A percentile compares a stretch with the other conserved stretches of the same genome.
phyloP scores from a whole-genome alignment of 1,140 invertebrate genomes.

The Drosophila santomea region DNA sequence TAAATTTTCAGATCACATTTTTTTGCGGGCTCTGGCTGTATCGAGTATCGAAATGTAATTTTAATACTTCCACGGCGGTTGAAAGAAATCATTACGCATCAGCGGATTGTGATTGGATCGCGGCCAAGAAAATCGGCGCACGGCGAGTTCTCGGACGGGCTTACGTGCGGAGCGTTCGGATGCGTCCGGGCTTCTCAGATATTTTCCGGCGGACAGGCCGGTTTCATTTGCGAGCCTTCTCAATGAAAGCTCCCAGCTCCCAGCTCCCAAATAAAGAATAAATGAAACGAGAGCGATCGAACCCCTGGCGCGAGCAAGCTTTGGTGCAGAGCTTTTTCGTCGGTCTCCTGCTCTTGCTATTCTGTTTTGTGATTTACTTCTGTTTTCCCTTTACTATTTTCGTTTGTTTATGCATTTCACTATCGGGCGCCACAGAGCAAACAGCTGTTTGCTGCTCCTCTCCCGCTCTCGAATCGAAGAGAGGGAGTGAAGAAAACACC shows the following conservation, averaged over 20 bases:
- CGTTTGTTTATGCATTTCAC: slow-evolving; percentile 42
- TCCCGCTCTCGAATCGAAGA: slow-evolving; percentile 4
- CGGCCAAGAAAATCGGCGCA: slow-evolving; percentile 2
- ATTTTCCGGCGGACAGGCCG: slow-evolving; percentile 51
- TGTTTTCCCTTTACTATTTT: slow-evolving; percentile 24
- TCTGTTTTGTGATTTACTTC: slow-evolving; percentile 40
- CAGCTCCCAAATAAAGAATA: slow-evolving; percentile 1
- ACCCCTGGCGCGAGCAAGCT: slow-evolving; percentile 69
- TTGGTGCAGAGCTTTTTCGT: slow-evolving; percentile 40
- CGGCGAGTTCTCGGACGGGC: slow-evolving; percentile 27
- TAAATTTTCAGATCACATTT: slow-evolving; percentile 77
- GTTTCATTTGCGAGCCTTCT: slow-evolving; percentile 56
- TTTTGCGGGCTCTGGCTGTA: slow-evolving; percentile 26
- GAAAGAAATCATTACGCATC: slow-evolving; percentile 63
- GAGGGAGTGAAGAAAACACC: slow-evolving; percentile 19
- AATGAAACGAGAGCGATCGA: slow-evolving; percentile 29
- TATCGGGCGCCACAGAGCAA: slow-evolving; percentile 42
- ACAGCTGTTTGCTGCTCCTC: slow-evolving; percentile 78
- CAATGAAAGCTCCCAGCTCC: slow-evolving; percentile 69
- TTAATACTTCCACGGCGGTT: slow-evolving; percentile 58
- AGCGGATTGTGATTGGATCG: slow-evolving; percentile 14
- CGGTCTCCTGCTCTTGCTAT: slow-evolving; percentile 22
- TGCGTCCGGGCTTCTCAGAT: slow-evolving; percentile 76
- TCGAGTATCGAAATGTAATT: slow-evolving; percentile 43
- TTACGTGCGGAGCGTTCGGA: slow-evolving; percentile 75